These are phyloP conservation scores for Riparia riparia DNA, from an alignment of 2,113 vertebrate genomes.

Conservation along the genomic window DNA sequence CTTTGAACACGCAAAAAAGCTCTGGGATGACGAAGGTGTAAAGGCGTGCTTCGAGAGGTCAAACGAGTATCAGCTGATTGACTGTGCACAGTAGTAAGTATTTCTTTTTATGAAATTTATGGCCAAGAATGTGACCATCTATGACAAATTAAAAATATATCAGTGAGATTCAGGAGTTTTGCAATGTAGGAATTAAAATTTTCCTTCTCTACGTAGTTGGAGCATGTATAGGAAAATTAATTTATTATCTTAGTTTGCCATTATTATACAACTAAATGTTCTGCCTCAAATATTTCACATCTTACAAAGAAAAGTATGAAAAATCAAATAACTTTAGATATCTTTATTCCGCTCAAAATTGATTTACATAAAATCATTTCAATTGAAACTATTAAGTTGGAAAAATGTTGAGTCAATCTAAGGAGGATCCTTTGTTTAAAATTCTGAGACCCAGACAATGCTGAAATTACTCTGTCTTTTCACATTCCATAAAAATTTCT, in stretches of 20 bases:
- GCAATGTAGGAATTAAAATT: background rate
- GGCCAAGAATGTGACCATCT: background rate
- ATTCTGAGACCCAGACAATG: background rate
- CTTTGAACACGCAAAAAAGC: constrained; percentile 98
- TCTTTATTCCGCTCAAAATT: background rate
- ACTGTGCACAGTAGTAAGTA: constrained; percentile 99
- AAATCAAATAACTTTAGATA: background rate
- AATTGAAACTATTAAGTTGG: background rate
- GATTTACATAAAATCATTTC: background rate
- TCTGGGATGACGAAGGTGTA: constrained; percentile 98
- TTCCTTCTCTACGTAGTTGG: background rate
- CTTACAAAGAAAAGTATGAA: background rate
- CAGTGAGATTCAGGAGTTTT: background rate
- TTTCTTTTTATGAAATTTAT: background rate
- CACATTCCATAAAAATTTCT: background rate
- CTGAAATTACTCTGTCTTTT: background rate
- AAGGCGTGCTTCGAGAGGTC: constrained; percentile 98
- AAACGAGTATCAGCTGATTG: constrained; percentile 97
- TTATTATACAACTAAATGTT: background rate
- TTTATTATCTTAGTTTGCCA: background rate
- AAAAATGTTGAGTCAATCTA: background rate
- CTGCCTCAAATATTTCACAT: background rate
- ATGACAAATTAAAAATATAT: background rate
- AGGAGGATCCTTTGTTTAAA: background rate
- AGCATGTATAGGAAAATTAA: background rate